These are phyloP conservation scores for Glaucomys volans DNA, from an alignment of 2,113 vertebrate genomes.

Conservation along the genomic window DNA sequence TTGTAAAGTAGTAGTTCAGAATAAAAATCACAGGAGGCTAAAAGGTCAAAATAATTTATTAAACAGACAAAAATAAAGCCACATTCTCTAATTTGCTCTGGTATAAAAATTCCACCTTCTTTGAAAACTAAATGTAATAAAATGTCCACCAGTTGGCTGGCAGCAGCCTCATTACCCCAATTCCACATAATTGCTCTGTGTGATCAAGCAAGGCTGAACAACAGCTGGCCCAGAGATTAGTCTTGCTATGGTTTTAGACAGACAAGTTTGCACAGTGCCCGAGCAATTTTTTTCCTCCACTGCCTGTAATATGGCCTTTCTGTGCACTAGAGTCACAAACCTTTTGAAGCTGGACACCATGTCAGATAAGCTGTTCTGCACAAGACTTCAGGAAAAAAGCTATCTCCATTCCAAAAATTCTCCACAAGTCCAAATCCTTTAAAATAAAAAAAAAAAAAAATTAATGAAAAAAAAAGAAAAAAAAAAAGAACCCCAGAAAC, in stretches of 20 bases:
- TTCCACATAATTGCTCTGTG: constrained; percentile 63
- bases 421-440: no score
- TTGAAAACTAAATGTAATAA: constrained; percentile 54
- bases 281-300: neutral
- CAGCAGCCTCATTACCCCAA: constrained; percentile 49
- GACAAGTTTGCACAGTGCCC: neutral
- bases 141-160: constrained; percentile 23
- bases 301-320: neutral
- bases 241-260: neutral
- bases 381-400: neutral
- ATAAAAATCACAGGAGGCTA: neutral
- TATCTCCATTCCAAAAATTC: no score
- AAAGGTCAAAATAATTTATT: neutral
- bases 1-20: neutral
- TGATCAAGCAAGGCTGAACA: constrained; percentile 55
- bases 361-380: neutral
- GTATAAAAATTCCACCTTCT: constrained; percentile 26
- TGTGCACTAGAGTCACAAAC: neutral
- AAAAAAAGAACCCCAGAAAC: no score
- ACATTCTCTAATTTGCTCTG: neutral
- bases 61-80: constrained; percentile 4
- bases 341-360: neutral
- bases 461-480: no score
- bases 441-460: no score
- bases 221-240: constrained; percentile 37